Percentiles rank a stretch among this genome's conserved stretches.
These are phyloP conservation scores for Cyprinodon diabolis DNA, from an alignment of 2,797 vertebrate species.

Conservation along the genomic window DNA sequence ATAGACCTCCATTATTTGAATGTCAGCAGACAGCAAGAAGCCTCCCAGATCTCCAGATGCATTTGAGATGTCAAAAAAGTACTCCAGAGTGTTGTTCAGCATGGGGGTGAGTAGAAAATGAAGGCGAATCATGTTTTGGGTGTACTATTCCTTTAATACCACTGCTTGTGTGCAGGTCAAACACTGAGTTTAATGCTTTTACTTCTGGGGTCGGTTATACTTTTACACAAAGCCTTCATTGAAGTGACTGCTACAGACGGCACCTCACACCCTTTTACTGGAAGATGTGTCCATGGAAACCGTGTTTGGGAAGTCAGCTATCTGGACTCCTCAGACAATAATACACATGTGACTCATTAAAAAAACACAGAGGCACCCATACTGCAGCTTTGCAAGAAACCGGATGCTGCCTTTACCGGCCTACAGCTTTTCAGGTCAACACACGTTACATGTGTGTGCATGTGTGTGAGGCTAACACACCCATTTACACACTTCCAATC, in stretches of 20 bases:
- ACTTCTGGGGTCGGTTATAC: not conserved
- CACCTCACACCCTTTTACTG: slow-evolving; percentile 3
- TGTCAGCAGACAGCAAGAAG: too few species aligned
- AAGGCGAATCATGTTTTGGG: too few species aligned
- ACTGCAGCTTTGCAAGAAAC: slow-evolving; percentile 22
- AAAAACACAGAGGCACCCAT: not conserved
- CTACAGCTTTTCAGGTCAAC: not conserved
- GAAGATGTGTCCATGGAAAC: slow-evolving; percentile 25
- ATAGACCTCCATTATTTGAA: too few species aligned
- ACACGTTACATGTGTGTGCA: not conserved
- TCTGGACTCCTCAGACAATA: slow-evolving; percentile 21
- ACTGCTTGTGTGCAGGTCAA: not conserved
- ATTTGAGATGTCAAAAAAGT: too few species aligned
- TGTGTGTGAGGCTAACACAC: not conserved
- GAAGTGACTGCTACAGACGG: slow-evolving; percentile 7
- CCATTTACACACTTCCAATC: not conserved
- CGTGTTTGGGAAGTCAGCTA: slow-evolving; percentile 28
- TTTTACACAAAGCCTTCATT: not conserved
- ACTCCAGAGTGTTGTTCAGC: too few species aligned
- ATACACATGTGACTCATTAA: slow-evolving; percentile 12
- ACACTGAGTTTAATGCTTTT: not conserved
- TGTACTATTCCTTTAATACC: not conserved
- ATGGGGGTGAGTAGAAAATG: too few species aligned
- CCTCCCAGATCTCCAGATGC: too few species aligned
- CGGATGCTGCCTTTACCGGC: slow-evolving; percentile 11